Evolutionary conservation across 1,140 invertebrate genomes (phyloP), one percentile per base, ranked within the genome.

Genomic region (Cyphomyrmex costatus): DNA sequence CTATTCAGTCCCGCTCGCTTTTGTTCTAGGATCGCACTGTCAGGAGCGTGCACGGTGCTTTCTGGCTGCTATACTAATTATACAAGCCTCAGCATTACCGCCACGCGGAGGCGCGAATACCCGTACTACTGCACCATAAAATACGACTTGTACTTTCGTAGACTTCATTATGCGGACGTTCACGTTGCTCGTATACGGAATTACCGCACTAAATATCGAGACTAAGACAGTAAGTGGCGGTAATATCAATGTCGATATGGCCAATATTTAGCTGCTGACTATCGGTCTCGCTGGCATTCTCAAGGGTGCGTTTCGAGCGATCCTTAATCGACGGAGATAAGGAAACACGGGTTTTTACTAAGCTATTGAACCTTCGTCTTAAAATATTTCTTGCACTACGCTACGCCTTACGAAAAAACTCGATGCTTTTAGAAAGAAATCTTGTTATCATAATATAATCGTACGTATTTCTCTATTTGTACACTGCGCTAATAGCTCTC

Each of bases 21-120:
- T 82, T 82, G 79, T 82, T 82, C 77, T 80, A 42, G 65, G 49
- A 80, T 71, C 49, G 65, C 65, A 70, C 77, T 80, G 61, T 80
- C 77, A 42, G 33, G n/a, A 66, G 77, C n/a, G n/a, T 24, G 42
- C 51, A 56, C 58, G 19, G 36, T 27, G 61, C 49, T 71, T 58
- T 71, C 65, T 24, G 36, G 46, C 66, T 14, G 53, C 36, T 30
- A n/a, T n/a, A 27, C 70, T 74, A 83, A 74, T 83, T 83, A 60
- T 60, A 46, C 68, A 73, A 53, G 36, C 36, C 79, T 61, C 21
- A n/a, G 27, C 78, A 46, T 80, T 68, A 24, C 30, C 19, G 53
- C 21, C 66, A n/a, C 66, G 79, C 68, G 56, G 56, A 73, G 68
- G 53, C 66, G 53, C 53, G 19, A 60, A 58, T 83, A 60, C 68